These are phyloP conservation scores for Sphinx pinastri DNA, from an alignment of 2,888 invertebrate genomes.

Conservation along the genomic window DNA sequence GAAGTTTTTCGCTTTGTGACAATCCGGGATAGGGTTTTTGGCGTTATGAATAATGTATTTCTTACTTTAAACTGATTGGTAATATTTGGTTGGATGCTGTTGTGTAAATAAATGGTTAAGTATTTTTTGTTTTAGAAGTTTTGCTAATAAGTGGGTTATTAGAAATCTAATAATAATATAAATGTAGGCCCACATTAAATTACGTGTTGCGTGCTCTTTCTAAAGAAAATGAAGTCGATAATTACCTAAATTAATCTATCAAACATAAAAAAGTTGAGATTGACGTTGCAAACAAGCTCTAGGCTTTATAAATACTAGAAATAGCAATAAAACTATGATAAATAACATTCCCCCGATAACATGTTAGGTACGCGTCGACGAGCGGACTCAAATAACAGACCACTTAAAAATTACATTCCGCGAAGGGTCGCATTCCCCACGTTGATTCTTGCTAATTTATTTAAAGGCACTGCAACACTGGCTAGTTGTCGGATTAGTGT, in stretches of 20 bases:
- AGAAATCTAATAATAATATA: too few species aligned
- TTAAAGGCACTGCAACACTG: not conserved
- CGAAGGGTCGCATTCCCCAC: conserved; percentile 9
- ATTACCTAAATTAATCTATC: not conserved
- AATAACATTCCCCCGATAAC: conserved; percentile 1
- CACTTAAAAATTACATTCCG: conserved; percentile 18
- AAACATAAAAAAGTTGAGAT: too few species aligned
- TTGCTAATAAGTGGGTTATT: too few species aligned
- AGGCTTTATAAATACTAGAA: not conserved
- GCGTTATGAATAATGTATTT: not conserved
- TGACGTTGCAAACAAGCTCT: not conserved
- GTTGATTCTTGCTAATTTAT: conserved; percentile 8
- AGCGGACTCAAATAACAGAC: conserved; percentile 3
- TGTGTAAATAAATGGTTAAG: too few species aligned
- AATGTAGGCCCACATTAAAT: too few species aligned
- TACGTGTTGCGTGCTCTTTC: too few species aligned
- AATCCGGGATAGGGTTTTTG: not conserved
- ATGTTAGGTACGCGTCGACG: conserved; percentile 6
- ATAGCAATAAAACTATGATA: not conserved
- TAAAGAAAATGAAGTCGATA: not conserved
- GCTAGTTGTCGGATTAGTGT: conserved; percentile 5
- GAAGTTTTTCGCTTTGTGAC: not conserved
- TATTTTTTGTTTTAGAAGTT: too few species aligned
- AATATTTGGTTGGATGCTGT: not conserved
- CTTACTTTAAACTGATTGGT: not conserved